Conservation (phyloP, 2,113 vertebrate species). For the Pedionomus torquatus region DNA sequence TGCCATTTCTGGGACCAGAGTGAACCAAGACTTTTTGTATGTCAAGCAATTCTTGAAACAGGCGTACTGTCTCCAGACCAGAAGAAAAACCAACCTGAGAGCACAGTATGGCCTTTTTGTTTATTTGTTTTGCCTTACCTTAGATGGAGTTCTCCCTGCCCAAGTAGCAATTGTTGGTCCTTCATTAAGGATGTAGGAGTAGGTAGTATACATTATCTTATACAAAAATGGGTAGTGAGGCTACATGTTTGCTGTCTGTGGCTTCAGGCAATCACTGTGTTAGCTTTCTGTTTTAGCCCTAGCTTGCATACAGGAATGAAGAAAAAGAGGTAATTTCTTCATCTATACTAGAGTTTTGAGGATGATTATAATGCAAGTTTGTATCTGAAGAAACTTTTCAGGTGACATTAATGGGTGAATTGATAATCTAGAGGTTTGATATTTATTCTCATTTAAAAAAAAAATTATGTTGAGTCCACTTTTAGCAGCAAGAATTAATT, state of each 20-base stretch:
- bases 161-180: not conserved
- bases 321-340: not conserved
- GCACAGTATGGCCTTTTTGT: slow-evolving; percentile 51
- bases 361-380: not conserved
- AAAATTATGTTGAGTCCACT: not conserved
- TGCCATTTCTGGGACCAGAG: slow-evolving; percentile 94
- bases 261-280: not conserved
- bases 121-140: not conserved
- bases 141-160: not conserved
- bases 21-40: slow-evolving; percentile 92
- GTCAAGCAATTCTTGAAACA: slow-evolving; percentile 78
- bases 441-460: not conserved
- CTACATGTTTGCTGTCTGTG: not conserved
- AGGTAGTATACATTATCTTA: not conserved
- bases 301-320: not conserved
- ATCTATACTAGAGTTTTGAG: not conserved
- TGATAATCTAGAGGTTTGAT: not conserved
- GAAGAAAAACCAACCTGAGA: not conserved
- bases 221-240: not conserved
- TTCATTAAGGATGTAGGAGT: not conserved
- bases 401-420: not conserved
- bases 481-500: not conserved
- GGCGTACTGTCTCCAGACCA: not conserved
- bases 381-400: not conserved
- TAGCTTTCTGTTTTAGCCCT: not conserved